Evolutionary conservation across 2,113 vertebrate species (phyloP).

Genomic region (Corythaeola cristata): DNA sequence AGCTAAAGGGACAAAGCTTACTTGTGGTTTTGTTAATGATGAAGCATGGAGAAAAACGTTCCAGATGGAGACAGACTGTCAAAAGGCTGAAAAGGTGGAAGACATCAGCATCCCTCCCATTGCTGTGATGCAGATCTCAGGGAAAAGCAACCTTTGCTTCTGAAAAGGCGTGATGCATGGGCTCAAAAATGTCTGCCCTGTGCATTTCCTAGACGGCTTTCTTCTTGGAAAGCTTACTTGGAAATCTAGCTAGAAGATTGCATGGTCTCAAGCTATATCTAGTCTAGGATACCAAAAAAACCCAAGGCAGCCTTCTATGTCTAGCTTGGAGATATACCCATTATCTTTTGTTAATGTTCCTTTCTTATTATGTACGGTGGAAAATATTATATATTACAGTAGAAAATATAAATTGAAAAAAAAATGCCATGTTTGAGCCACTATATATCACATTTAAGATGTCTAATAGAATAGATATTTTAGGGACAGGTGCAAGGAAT

Average conservation of each 20-base stretch:
- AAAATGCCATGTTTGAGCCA: accelerated
- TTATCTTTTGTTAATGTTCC: neutral
- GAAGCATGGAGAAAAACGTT: neutral
- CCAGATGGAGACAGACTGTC: neutral
- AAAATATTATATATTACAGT: neutral
- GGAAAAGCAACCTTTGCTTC: neutral
- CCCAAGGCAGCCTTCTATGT: neutral
- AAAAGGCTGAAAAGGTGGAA: neutral
- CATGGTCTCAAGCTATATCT: neutral
- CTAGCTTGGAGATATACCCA: neutral
- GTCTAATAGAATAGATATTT: neutral
- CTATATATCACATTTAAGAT: neutral
- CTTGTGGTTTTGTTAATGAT: neutral
- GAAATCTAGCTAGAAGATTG: neutral
- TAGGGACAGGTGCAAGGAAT: neutral
- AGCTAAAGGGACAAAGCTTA: neutral
- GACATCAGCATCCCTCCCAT: neutral
- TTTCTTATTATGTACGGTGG: neutral
- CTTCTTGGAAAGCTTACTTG: neutral
- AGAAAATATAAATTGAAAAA: neutral
- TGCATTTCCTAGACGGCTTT: neutral
- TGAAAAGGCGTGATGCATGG: neutral
- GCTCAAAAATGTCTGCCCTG: neutral
- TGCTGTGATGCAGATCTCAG: neutral
- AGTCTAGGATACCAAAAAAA: neutral